Evolutionary conservation across 1,140 invertebrate genomes (phyloP).

Genomic region (Apis cerana): DNA sequence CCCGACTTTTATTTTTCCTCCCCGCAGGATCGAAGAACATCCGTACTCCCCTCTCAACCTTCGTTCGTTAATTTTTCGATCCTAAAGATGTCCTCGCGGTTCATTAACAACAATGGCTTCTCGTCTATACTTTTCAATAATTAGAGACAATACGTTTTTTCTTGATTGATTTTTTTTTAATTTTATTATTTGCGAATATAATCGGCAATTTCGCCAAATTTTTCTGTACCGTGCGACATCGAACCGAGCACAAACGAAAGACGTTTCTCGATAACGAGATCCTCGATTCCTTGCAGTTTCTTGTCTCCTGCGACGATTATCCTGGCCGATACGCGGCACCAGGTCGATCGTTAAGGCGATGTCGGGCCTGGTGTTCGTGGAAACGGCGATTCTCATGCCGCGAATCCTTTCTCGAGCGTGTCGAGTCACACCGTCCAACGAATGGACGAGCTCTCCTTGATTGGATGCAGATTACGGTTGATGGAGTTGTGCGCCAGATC

Average conservation of each 20-base stretch:
- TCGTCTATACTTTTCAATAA: not conserved
- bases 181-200: too few relatives aligned
- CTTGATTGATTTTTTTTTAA: too few relatives aligned
- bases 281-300: constrained; percentile 6
- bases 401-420: constrained; percentile 48
- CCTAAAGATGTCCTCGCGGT: not conserved
- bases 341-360: constrained; percentile 66
- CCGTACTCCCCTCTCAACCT: constrained; percentile 8
- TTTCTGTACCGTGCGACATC: not conserved
- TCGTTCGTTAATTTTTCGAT: constrained; percentile 36
- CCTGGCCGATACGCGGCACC: constrained; percentile 69
- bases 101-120: not conserved
- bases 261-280: constrained; percentile 47
- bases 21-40: not conserved
- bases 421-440: constrained; percentile 14
- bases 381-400: constrained; percentile 40
- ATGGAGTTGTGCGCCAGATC: constrained; percentile 32
- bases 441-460: constrained; percentile 12
- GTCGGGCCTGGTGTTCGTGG: constrained; percentile 66
- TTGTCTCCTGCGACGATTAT: constrained; percentile 70
- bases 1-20: constrained; percentile 24
- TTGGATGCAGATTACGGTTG: constrained; percentile 49
- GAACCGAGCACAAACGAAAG: not conserved
- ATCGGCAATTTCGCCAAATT: too few relatives aligned
- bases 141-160: not conserved